phyloP scores from a whole-genome alignment of 2,113 vertebrate genomes.

The Oenanthe oenanthe region DNA sequence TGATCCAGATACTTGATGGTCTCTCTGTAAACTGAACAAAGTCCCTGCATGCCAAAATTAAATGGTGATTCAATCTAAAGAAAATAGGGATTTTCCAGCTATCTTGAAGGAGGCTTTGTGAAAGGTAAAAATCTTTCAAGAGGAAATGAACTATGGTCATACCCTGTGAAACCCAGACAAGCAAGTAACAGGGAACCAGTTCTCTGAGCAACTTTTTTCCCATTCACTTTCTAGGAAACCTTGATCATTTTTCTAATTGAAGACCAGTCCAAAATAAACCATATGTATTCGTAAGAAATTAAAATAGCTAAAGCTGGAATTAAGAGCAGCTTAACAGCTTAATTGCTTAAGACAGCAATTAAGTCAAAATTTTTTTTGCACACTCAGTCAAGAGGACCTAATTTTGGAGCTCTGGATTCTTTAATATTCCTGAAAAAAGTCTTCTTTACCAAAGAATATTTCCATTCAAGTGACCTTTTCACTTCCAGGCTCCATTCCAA shows the following conservation, averaged over 20 bases:
- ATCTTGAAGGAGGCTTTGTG: background rate
- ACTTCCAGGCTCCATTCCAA: background rate
- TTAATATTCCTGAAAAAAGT: background rate
- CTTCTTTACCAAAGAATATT: background rate
- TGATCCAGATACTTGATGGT: background rate
- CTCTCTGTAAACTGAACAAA: background rate
- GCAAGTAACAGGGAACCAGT: background rate
- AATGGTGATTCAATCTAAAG: background rate
- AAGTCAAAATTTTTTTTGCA: background rate
- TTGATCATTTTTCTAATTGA: background rate
- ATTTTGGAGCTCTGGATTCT: background rate
- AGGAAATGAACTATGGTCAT: background rate
- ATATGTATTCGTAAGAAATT: background rate
- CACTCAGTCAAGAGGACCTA: background rate
- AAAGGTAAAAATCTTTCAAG: background rate
- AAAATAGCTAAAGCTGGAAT: background rate
- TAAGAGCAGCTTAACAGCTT: background rate
- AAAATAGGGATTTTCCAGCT: background rate
- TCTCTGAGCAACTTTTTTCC: background rate
- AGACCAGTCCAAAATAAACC: background rate
- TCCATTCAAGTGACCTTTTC: background rate
- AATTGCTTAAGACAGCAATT: background rate
- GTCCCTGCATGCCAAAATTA: background rate
- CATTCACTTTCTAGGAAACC: background rate
- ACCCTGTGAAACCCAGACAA: background rate